Evolutionary conservation across 2,797 vertebrate species (phyloP), one percentile per base, ranked within the genome.

Genomic region (Myotis findleyi): DNA sequence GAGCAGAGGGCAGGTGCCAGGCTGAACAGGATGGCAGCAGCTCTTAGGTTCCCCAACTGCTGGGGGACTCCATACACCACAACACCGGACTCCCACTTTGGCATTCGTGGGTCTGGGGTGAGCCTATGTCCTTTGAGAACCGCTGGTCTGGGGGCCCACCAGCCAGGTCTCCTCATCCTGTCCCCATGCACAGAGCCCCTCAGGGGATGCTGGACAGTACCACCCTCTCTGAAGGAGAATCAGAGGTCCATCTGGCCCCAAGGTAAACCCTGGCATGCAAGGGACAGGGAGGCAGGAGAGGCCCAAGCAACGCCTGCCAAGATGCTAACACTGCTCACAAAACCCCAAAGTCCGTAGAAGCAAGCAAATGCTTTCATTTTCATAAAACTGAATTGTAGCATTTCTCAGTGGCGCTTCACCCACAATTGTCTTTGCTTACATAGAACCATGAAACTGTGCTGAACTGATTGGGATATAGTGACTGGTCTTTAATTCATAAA

Each of bases 91-190:
- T 10, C 23, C 25, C 21, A 38, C 36, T 21, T 10, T 44, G 7
- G 27, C 20, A 23, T 20, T 47, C 0, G 25, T 4, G 38, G 64
- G 18, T 17, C 4, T 30, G 3, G 27, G 53, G 21, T 6, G 18
- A 38, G 30, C 49, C 27, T 6, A 3, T 7, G 51, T 16, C 69
- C 51, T 36, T 41, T 8, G 30, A 47, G 51, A 53, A 25, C 18
- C 5, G 0, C 36, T 3, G 12, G 66, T 27, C 23, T 3, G 8
- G 53, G 59, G 41, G 17, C 5, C 25, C 8, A 47, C 79, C 30
- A 0, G 18, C 10, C 69, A 36, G 30, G 23, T 7, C 0, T 17
- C 17, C 41, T 11, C 0, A 0, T 30, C 51, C 38, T 4, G 0
- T 33, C 30, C n/a, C 51, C 14, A 44, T 3, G 8, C 16, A 21